phyloP scores from a whole-genome alignment of 2,113 vertebrate species.

The Protobothrops mucrosquamatus region DNA sequence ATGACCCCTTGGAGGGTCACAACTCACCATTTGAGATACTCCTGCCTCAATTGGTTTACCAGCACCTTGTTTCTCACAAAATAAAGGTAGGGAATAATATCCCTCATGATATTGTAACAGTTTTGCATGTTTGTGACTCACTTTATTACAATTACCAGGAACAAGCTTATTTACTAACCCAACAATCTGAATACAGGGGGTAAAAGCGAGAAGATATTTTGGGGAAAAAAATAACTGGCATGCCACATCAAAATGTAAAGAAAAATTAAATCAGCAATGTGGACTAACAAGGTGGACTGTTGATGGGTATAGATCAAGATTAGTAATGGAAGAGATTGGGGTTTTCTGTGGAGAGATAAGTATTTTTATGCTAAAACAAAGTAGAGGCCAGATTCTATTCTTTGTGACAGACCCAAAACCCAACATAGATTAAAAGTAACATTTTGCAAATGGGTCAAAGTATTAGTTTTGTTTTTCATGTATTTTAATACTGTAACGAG shows the following conservation, averaged over 20 bases:
- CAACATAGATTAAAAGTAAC: background rate
- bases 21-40: background rate
- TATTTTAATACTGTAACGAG: background rate
- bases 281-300: background rate
- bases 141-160: background rate
- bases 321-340: background rate
- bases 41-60: background rate
- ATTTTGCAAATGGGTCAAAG: background rate
- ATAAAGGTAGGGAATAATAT: background rate
- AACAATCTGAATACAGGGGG: background rate
- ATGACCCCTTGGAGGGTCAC: background rate
- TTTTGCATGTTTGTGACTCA: background rate
- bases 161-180: background rate
- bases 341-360: background rate
- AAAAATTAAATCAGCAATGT: background rate
- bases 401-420: background rate
- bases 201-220: background rate
- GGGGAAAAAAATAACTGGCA: background rate
- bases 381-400: background rate
- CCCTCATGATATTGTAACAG: background rate
- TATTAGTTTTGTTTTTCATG: background rate
- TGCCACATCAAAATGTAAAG: background rate
- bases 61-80: background rate
- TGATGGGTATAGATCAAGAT: background rate
- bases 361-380: background rate